Percentiles rank a stretch among this genome's conserved stretches.
phyloP scores from a whole-genome alignment of 2,113 vertebrate species.

The Melanerpes aurifrons region DNA sequence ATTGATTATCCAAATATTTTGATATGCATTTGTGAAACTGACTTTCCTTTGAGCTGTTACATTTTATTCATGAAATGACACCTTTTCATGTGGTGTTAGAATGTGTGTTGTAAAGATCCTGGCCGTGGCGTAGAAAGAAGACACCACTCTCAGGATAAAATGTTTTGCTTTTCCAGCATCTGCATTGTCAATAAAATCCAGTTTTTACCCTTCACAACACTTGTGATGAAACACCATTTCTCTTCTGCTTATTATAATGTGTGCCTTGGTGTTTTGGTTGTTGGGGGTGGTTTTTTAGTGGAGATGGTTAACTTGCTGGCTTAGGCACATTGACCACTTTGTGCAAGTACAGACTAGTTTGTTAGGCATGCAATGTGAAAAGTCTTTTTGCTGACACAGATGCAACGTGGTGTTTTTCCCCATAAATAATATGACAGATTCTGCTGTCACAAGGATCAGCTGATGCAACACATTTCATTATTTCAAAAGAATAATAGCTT shows the following conservation, averaged over 20 bases:
- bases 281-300: not conserved
- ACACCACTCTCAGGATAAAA: not conserved
- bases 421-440: not conserved
- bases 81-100: not conserved
- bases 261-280: not conserved
- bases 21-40: not conserved
- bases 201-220: not conserved
- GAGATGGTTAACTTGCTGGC: not conserved
- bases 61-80: not conserved
- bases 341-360: not conserved
- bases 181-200: fast-evolving
- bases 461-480: not conserved
- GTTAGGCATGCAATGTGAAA: not conserved
- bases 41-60: not conserved
- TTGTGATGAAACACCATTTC: not conserved
- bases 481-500: constrained; percentile 16
- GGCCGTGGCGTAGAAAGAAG: not conserved
- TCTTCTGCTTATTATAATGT: not conserved
- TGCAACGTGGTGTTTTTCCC: not conserved
- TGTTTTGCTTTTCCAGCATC: not conserved
- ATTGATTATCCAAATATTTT: not conserved
- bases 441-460: not conserved
- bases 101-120: not conserved
- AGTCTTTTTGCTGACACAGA: not conserved
- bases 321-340: not conserved